phyloP scores from a whole-genome alignment of 2,888 invertebrate species.

The Hirtodrosophila cameraria region DNA sequence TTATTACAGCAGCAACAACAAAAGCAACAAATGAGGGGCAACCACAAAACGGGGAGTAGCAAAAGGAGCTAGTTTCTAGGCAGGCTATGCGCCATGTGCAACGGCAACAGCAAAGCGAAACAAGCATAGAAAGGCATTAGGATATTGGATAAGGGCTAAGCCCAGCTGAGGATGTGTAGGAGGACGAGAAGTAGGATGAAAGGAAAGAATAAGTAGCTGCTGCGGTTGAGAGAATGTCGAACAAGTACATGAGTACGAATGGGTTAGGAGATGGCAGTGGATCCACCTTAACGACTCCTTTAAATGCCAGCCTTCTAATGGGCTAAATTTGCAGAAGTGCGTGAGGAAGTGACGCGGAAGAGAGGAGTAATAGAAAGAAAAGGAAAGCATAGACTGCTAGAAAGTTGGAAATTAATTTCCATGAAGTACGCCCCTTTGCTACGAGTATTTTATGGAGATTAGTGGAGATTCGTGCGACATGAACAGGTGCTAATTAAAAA shows the following conservation, averaged over 20 bases:
- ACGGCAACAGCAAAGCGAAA: conserved; percentile 18
- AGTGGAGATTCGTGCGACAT: conserved; percentile 41
- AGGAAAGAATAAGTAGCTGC: conserved; percentile 24
- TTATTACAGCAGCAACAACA: conserved; percentile 64
- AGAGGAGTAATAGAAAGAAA: not conserved
- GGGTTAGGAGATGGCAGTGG: conserved; percentile 16
- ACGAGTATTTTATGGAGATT: conserved; percentile 56
- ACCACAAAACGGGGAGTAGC: conserved; percentile 6
- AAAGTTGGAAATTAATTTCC: conserved; percentile 69
- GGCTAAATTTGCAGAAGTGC: conserved; percentile 31
- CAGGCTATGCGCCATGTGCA: conserved; percentile 38
- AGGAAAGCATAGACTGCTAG: conserved; percentile 8
- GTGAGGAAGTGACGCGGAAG: conserved; percentile 20
- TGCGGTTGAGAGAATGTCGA: conserved; percentile 35
- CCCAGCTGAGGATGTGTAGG: conserved; percentile 8
- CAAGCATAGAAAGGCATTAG: conserved; percentile 46
- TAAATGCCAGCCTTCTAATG: conserved; percentile 41
- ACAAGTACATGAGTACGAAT: conserved; percentile 11
- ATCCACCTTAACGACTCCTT: conserved; percentile 21
- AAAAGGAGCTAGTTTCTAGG: conserved; percentile 3
- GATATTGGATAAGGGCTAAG: conserved; percentile 54
- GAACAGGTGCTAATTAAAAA: conserved; percentile 83
- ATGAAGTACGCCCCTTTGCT: conserved; percentile 27
- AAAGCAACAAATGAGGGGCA: not conserved
- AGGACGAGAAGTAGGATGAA: too few species aligned